Evolutionary conservation across 2,888 invertebrate genomes (phyloP), one percentile per base, ranked within the genome.

Genomic region (Odontocerum albicorne): DNA sequence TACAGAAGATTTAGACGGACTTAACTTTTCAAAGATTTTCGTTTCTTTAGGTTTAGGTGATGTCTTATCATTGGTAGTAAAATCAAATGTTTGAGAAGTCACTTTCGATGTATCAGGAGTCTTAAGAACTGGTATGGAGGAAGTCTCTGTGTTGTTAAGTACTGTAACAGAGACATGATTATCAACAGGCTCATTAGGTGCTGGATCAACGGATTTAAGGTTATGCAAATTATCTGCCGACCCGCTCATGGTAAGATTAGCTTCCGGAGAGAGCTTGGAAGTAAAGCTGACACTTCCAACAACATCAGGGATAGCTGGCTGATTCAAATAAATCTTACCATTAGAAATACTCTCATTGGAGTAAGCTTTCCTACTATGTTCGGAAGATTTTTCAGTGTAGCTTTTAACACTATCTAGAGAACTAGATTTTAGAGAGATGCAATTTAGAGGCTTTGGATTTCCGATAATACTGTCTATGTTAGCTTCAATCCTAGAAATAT

Each of bases 361-460:
- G 62, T 76, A 72, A 1, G 79, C 77, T 64, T 79, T 79, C 32
- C 75, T 66, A 65, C 73, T 73, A 57, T 75, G 75, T 19, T 77
- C 79, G 16, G 68, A 66, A 35, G 69, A 68, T 62, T 72, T 76
- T 61, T 79, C 80, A 8, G 80, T 76, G 62, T 79, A 75, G 66
- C 81, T 77, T 64, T 81, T 80, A 62, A 83, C 73, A 64, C 82
- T 82, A 67, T 83, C 82, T 67, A 83, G 71, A 52, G 82, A 82
- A 68, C 69, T 78, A 64, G 77, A 75, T 64, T 77, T 77, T 68
- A 75, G 72, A 70, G 75, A 74, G 67, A 75, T 72, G 57, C 75
- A 67, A 63, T 76, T 73, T 55, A 77, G 69, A 57, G 78, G 77
- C 64, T 77, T 78, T 61, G 78, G 77, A 8, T 77, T 77, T 65